Evolutionary conservation across 2,797 vertebrate species (phyloP).

Genomic region (Tangara arthus): DNA sequence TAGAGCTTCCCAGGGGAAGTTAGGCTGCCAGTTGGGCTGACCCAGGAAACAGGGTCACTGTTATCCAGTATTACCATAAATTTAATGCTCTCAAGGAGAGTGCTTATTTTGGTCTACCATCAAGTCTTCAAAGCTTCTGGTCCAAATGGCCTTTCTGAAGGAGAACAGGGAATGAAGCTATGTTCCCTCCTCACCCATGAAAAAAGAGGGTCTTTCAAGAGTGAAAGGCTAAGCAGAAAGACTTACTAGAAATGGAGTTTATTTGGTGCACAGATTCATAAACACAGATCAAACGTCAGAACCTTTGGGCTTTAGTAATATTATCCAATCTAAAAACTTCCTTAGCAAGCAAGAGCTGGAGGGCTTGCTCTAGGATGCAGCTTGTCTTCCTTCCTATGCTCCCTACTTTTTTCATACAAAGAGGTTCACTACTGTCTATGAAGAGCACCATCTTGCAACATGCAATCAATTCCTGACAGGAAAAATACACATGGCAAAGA

Average conservation of each 20-base stretch:
- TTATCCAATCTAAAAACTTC: background rate
- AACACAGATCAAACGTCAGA: background rate
- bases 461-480: background rate
- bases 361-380: background rate
- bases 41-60: background rate
- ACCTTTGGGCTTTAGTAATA: background rate
- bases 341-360: background rate
- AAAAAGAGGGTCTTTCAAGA: background rate
- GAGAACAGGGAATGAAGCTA: background rate
- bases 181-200: background rate
- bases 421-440: background rate
- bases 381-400: background rate
- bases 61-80: background rate
- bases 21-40: background rate
- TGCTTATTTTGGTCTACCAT: background rate
- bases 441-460: background rate
- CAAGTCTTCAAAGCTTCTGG: background rate
- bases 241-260: background rate
- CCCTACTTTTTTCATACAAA: background rate
- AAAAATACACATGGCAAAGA: conserved; percentile 28
- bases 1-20: background rate
- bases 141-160: background rate
- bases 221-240: background rate
- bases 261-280: background rate
- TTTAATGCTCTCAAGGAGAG: background rate